Evolutionary conservation across 2,888 invertebrate species (phyloP), one percentile per base, ranked within the genome.

Genomic region (Empis stercorea): DNA sequence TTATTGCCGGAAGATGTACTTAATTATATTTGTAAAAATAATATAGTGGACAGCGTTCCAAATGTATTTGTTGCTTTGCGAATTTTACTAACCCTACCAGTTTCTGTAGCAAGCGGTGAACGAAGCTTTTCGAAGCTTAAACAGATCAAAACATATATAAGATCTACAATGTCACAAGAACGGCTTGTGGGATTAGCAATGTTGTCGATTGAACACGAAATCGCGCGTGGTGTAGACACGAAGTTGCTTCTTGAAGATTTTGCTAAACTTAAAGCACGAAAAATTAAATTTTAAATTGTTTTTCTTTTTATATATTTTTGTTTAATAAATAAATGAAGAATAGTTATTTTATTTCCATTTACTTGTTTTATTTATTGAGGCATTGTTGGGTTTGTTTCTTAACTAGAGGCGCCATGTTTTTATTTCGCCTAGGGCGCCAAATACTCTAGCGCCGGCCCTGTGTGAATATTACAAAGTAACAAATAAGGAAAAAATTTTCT

Each of bases 151-250:
- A 56, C 50, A 40, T 56, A 55, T 54, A 49, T 56, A 32, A 46
- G 52, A 54, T 55, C 54, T 38, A 51, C 55, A 43, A 56, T 56
- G 38, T 51, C 51, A 41, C 50, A 54, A 51, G 52, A 51, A 48
- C 54, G 52, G 52, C 53, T 56, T 42, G 50, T 51, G 50, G 51
- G 53, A 49, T 55, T 57, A 45, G 52, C 57, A 51, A 55, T 49
- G 47, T 52, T 59, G 51, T 58, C 59, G 46, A 59, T 58, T 47
- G 53, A 59, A 56, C 55, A 58, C 49, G 53, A 58, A 51, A 53
- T 59, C 46, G 56, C 55, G 23, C 50, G 53, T 52, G 51, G 52
- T 46, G 46, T 55, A 11, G 54, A 56, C 47, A 54, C 14, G 14
- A 14, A 13, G 36, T 13, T 14, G n/a, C 9, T 36, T 2, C n/a